phyloP scores from a whole-genome alignment of 1,140 invertebrate species.

The Ceratina calcarata region DNA sequence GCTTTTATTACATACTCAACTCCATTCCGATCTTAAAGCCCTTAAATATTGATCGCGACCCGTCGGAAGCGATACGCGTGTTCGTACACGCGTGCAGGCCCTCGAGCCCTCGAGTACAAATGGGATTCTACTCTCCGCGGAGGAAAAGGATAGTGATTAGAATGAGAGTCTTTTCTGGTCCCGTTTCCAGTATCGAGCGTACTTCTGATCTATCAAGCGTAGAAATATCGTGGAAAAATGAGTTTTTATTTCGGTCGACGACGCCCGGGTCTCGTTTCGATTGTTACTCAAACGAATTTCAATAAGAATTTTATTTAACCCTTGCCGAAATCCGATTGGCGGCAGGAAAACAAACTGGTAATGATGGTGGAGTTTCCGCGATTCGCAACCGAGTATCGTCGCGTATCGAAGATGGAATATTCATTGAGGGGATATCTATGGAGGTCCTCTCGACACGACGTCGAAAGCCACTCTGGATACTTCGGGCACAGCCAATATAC shows the following conservation, averaged over 20 bases:
- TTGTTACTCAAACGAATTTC: no score
- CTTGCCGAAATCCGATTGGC: no score
- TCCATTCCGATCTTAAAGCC: conserved; percentile 42
- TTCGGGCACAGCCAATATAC: conserved; percentile 52
- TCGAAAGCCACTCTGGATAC: conserved; percentile 58
- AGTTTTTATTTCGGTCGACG: background rate
- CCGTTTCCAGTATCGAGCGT: conserved; percentile 12
- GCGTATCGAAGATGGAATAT: conserved; percentile 53
- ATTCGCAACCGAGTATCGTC: conserved; percentile 8
- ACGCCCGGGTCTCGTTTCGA: background rate
- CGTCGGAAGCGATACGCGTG: conserved; percentile 4
- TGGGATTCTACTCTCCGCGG: background rate
- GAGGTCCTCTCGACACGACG: conserved; percentile 52
- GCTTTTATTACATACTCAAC: conserved; percentile 56
- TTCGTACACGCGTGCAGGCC: background rate
- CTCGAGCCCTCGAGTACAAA: conserved; percentile 22
- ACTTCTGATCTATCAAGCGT: background rate
- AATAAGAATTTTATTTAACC: no score
- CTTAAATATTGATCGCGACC: conserved; percentile 46
- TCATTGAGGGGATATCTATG: conserved; percentile 41
- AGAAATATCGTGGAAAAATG: background rate
- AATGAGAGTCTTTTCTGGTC: conserved; percentile 42
- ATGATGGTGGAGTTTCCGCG: background rate
- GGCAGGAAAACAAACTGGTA: no score
- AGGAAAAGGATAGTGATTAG: conserved; percentile 38